Percentiles rank a stretch among this genome's conserved stretches.
These are phyloP conservation scores for Pterocles orientalis DNA, from an alignment of 2,113 vertebrate genomes.

Conservation along the genomic window DNA sequence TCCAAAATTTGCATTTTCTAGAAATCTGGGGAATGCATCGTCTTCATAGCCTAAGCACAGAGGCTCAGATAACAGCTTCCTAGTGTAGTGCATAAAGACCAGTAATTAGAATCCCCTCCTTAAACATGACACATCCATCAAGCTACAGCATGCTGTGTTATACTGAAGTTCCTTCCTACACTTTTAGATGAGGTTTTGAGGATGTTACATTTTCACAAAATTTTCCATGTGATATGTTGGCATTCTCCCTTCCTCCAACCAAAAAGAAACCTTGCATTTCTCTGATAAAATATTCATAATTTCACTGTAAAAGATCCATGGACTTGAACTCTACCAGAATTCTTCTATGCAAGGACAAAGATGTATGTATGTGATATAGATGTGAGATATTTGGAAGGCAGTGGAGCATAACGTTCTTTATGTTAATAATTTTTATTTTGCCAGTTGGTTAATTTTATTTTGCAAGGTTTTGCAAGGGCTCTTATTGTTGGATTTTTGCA, in stretches of 20 bases:
- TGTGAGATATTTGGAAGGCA: not conserved
- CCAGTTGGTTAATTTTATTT: not conserved
- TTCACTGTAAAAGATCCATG: not conserved
- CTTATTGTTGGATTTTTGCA: not conserved
- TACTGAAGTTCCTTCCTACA: not conserved
- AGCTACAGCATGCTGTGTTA: not conserved
- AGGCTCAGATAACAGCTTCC: not conserved
- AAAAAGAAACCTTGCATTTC: not conserved
- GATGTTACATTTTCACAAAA: not conserved
- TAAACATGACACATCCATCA: not conserved
- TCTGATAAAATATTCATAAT: not conserved
- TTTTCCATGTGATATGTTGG: not conserved
- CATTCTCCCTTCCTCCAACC: not conserved
- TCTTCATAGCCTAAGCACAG: not conserved
- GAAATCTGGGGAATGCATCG: not conserved
- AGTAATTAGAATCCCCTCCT: not conserved
- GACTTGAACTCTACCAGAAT: not conserved
- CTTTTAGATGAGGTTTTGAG: not conserved
- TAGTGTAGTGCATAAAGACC: fast-evolving
- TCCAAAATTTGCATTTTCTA: not conserved
- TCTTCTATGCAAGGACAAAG: not conserved
- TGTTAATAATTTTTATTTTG: not conserved
- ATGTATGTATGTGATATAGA: not conserved
- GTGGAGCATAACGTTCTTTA: not conserved
- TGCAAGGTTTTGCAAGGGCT: not conserved